Percentiles rank a stretch among this genome's conserved stretches.
Evolutionary conservation across 2,888 invertebrate species (phyloP).

Genomic region (Stenurella melanura): DNA sequence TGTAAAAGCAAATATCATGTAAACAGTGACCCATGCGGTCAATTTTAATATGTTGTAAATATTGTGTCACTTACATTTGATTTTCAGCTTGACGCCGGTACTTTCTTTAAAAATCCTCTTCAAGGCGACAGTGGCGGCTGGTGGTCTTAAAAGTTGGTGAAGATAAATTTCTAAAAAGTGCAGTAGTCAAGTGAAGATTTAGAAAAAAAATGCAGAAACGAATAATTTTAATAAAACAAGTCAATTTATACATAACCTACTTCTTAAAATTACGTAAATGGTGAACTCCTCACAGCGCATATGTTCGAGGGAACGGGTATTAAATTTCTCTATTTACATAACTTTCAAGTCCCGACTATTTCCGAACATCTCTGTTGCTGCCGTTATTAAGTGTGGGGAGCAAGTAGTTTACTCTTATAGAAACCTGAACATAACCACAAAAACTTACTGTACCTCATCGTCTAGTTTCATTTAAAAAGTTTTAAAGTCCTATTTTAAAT

Average conservation of each 20-base stretch:
- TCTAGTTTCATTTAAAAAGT: neutral
- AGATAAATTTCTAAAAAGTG: neutral
- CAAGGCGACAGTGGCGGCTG: neutral
- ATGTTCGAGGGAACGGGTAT: neutral
- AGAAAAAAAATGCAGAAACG: neutral
- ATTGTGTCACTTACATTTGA: neutral
- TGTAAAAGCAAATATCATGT: neutral
- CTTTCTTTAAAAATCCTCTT: slow-evolving; percentile 1
- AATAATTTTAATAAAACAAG: neutral
- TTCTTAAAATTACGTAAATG: neutral
- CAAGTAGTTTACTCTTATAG: neutral
- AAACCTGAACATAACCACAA: neutral
- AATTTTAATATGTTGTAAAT: neutral
- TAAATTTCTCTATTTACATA: neutral
- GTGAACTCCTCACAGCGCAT: too few species aligned
- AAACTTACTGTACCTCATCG: neutral
- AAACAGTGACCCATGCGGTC: neutral
- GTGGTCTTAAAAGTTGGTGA: slow-evolving; percentile 1
- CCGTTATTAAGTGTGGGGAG: neutral
- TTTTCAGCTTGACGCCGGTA: neutral
- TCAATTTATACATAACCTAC: neutral
- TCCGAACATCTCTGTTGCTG: neutral
- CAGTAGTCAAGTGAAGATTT: slow-evolving; percentile 1
- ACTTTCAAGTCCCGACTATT: neutral
- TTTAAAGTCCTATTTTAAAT: too few species aligned